phyloP scores from a whole-genome alignment of 2,113 vertebrate genomes.

The Hassar affinis region DNA sequence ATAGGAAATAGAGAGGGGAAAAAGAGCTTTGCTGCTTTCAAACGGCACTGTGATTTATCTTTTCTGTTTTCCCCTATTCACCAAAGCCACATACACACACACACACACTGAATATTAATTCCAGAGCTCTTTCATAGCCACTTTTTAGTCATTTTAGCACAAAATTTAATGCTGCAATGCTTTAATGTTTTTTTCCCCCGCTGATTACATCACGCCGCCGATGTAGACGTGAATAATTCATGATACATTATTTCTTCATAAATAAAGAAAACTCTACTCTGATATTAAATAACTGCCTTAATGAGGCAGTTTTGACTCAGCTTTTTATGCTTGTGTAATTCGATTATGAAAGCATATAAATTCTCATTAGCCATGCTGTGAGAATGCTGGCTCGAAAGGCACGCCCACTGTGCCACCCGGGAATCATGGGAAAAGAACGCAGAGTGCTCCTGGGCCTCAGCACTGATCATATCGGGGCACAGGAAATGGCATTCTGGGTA shows the following conservation, averaged over 20 bases:
- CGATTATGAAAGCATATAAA: conserved; percentile 18
- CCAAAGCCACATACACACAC: neutral
- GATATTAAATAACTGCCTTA: conserved; percentile 6
- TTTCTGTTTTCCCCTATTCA: conserved; percentile 10
- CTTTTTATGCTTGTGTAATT: conserved; percentile 14
- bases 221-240: conserved; percentile 1
- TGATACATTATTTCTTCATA: conserved; percentile 2
- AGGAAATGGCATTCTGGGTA: conserved; percentile 68
- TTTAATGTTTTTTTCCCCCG: neutral
- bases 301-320: neutral
- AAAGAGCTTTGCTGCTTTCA: neutral
- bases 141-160: neutral
- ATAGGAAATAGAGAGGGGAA: neutral
- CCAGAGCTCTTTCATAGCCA: neutral
- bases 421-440: conserved; percentile 78
- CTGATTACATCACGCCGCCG: neutral
- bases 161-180: neutral
- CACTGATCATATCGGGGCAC: conserved; percentile 73
- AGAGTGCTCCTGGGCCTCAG: conserved; percentile 63
- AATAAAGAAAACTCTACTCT: conserved; percentile 6
- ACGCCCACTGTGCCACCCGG: conserved; percentile 66
- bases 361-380: conserved; percentile 31
- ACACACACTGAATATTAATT: neutral
- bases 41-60: neutral
- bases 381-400: conserved; percentile 41